Evolutionary conservation across 2,113 vertebrate genomes (phyloP), one percentile per base, ranked within the genome.

Genomic region (Sceloporus tristichus): DNA sequence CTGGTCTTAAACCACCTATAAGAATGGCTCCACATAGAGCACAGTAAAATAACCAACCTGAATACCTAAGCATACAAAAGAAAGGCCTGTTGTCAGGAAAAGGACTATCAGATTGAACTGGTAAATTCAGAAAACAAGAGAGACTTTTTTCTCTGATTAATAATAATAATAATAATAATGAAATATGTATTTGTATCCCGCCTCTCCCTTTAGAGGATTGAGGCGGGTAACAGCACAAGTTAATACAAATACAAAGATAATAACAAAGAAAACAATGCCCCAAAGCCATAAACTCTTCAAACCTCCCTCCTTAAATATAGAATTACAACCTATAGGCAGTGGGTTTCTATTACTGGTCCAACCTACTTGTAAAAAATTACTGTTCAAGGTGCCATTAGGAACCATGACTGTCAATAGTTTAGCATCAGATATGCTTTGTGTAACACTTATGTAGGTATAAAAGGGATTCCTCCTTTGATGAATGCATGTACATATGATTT

Each of bases 341-440:
- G 9, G 76, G 25, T 53, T 79, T 79, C 25, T 79, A 56, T 5
- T 79, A 79, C 74, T 42, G 48, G 62, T 14, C 29, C 13, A 8
- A 56, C 38, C 5, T 54, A 48, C 21, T 88, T 75, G 29, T 88
- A 87, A 29, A 34, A 5, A 88, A 53, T 0, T 42, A 48, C 56
- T 16, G n/a, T n/a, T 27, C 29, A 53, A 54, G 9, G 18, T n/a
- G 70, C 16, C 82, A 71, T 73, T 10, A 84, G 42, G 27, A 53
- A 21, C 23, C 0, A 25, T 42, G 19, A 9, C 18, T 25, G 42
- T 3, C 4, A 78, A 78, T n/a, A 4, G 14, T 38, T n/a, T 74
- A 38, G 14, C 9, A 13, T 11, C 1, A 27, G 11, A 25, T 0
- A 56, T 0, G 2, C 1, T 77, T 40, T 8, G 9, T n/a, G 4